These are phyloP conservation scores for Thysanoteuthis rhombus DNA, from an alignment of 2,888 invertebrate genomes.

Conservation along the genomic window DNA sequence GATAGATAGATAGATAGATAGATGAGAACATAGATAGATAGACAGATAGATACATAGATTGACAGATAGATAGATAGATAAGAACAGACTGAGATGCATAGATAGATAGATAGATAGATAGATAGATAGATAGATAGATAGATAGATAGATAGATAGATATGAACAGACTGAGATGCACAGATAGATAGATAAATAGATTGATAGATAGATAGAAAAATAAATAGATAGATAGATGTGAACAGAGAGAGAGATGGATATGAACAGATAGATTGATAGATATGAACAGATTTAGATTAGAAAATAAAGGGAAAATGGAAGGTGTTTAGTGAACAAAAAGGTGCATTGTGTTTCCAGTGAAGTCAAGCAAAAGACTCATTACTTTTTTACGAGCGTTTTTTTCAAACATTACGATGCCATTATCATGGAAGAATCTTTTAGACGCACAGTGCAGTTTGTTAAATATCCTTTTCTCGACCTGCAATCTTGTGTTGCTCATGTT, in stretches of 20 bases:
- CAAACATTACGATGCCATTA: too few species aligned
- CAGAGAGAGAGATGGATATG: not conserved
- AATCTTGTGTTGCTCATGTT: not conserved
- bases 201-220: not conserved
- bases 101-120: not conserved
- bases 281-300: not conserved
- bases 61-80: not conserved
- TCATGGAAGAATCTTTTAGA: too few species aligned
- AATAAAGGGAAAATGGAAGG: not conserved
- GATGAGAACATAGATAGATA: not conserved
- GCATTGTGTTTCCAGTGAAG: not conserved
- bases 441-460: not conserved
- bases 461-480: not conserved
- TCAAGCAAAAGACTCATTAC: not conserved
- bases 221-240: not conserved
- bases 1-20: not conserved
- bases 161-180: not conserved
- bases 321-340: not conserved
- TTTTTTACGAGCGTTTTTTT: not conserved
- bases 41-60: not conserved
- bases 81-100: too few species aligned
- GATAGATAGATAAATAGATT: not conserved
- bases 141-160: not conserved
- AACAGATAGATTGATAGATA: not conserved
- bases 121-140: not conserved